Percentiles rank a stretch among this genome's conserved stretches.
Evolutionary conservation across 2,113 vertebrate genomes (phyloP).

Genomic region (Fregata magnificens): DNA sequence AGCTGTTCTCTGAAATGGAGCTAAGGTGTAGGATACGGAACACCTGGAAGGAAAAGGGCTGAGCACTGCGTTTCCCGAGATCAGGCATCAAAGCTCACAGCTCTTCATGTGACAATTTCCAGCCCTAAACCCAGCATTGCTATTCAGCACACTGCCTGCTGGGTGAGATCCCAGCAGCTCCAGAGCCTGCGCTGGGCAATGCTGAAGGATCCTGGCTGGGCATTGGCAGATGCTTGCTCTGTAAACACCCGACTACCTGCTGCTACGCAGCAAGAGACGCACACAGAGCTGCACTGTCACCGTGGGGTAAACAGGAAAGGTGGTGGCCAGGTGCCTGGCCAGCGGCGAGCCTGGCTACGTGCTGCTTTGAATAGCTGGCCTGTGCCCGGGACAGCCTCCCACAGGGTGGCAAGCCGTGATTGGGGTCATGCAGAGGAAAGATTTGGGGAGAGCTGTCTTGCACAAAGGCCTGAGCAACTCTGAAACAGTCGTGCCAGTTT

Average conservation of each 20-base stretch:
- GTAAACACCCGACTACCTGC: background rate
- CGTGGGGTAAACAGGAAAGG: slow-evolving; percentile 36
- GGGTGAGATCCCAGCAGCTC: background rate
- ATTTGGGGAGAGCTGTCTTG: background rate
- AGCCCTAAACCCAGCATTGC: background rate
- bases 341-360: background rate
- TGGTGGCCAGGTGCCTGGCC: slow-evolving; percentile 13
- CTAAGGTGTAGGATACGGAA: background rate
- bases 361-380: slow-evolving; percentile 17
- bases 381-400: background rate
- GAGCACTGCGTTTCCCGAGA: fast-evolving
- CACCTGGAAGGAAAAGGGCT: background rate
- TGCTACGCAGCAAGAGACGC: background rate
- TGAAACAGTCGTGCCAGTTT: background rate
- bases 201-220: background rate
- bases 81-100: background rate
- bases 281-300: background rate
- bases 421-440: background rate
- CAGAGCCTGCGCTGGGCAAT: background rate
- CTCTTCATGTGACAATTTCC: background rate
- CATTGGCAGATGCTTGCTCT: background rate
- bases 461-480: background rate
- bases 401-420: background rate
- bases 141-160: background rate
- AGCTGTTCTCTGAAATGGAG: background rate